A percentile compares a stretch with the other conserved stretches of the same genome.
These are phyloP conservation scores for Ammodramus savannarum DNA, from an alignment of 2,113 vertebrate species.

Conservation along the genomic window DNA sequence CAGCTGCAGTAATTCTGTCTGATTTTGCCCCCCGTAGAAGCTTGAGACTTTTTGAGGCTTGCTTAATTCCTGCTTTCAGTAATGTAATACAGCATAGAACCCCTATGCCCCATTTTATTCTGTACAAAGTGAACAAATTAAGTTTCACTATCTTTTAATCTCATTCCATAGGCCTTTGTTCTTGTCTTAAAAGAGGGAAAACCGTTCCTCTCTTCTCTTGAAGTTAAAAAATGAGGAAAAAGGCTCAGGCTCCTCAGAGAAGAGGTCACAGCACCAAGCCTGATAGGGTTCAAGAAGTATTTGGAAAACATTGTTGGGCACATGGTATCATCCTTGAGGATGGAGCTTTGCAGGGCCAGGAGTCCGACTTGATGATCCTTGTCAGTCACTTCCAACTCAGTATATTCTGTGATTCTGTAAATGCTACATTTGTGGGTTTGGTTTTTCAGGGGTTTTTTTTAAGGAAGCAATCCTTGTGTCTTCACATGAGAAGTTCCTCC, in stretches of 20 bases:
- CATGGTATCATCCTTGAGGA: neutral
- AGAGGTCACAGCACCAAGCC: neutral
- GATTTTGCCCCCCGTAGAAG: neutral
- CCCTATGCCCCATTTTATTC: neutral
- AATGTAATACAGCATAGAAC: neutral
- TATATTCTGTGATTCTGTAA: neutral
- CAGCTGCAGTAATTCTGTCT: neutral
- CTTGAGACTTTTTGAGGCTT: neutral
- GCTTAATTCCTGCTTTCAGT: neutral
- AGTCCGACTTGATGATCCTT: neutral
- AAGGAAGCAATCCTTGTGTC: neutral
- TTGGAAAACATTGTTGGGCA: neutral
- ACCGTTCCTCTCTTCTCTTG: neutral
- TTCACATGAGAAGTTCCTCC: neutral
- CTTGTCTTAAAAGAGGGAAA: neutral
- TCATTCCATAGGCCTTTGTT: neutral
- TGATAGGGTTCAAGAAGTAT: neutral
- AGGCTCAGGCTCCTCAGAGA: neutral
- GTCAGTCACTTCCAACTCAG: neutral
- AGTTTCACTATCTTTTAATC: neutral
- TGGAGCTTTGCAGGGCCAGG: neutral
- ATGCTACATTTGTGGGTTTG: neutral
- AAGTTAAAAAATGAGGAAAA: neutral
- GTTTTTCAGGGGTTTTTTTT: neutral
- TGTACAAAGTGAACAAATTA: neutral